phyloP scores from a whole-genome alignment of 2,113 vertebrate species.

The Ginglymostoma cirratum region DNA sequence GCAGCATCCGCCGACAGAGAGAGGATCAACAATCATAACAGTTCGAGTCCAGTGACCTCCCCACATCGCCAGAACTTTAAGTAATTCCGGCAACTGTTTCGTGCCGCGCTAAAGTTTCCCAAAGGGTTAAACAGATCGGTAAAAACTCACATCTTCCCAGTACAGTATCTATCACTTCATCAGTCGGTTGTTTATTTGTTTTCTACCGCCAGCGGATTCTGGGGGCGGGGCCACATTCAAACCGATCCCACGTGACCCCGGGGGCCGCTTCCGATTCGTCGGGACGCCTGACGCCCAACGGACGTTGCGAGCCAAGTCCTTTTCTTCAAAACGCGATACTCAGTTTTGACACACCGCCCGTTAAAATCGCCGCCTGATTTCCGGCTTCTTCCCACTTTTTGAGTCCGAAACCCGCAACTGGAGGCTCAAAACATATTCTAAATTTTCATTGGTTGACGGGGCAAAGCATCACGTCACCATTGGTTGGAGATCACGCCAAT shows the following conservation, averaged over 20 bases:
- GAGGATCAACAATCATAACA: too few species aligned
- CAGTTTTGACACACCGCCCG: not conserved
- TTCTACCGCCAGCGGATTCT: not conserved
- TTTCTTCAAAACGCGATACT: too few species aligned
- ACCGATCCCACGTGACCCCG: not conserved
- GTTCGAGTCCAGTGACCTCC: too few species aligned
- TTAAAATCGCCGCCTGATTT: not conserved
- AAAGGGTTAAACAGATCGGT: not conserved
- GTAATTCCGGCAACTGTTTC: not conserved
- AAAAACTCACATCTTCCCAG: too few species aligned
- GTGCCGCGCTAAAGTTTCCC: not conserved
- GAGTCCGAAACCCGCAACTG: too few species aligned
- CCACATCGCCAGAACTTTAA: too few species aligned
- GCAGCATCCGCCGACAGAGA: too few species aligned
- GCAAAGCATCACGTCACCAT: not conserved
- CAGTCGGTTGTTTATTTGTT: too few species aligned
- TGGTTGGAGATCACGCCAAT: not conserved
- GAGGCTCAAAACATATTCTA: not conserved
- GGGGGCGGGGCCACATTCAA: conserved; percentile 13
- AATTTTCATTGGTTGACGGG: not conserved
- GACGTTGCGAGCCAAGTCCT: too few species aligned
- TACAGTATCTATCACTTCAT: too few species aligned
- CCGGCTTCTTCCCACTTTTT: not conserved
- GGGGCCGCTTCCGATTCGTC: not conserved
- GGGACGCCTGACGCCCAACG: not conserved